Base-by-base conservation (phyloP, 1,140 invertebrate genomes). In the Phocides pigmalion region DNA sequence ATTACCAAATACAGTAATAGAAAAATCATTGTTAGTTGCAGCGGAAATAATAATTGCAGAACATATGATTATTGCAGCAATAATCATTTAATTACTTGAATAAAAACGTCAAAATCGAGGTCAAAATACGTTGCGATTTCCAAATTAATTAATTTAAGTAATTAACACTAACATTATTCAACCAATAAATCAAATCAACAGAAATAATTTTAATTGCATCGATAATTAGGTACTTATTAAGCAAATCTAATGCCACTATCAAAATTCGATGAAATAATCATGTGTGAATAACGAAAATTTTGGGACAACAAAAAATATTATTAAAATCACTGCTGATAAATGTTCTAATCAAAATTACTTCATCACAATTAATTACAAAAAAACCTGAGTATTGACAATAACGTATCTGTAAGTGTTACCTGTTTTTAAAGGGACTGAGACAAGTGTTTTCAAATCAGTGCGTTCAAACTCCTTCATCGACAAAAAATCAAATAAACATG, bases 171-270 rank as follows among this genome's bases (percentile, higher is more conserved):
- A n/a, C 3, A 46, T 39, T 4, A 42, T 56, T 39, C 3, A 54
- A 41, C 19, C 1, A 39, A 54, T 54, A 54, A 54, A 54, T 54
- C 37, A 54, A 41, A 12, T 54, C 51, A 41, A 25, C 51, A n/a
- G 41, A 41, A 15, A 41, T 39, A 5, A 0, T 39, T 11, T 0
- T 46, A 46, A 46, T 49, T 49, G 12, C 19, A 15, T 3, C 46
- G 12, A 12, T 46, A 25, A 49, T 49, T 28, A 17, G 2, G 0
- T 6, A 5, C 4, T 39, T 39, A n/a, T 14, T 1, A 28, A 14
- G 20, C 11, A n/a, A 49, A 49, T 49, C 6, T 25, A 49, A 14
- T 15, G 3, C 12, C 4, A 49, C 25, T 25, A 49, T 28, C 5
- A 8, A 12, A 4, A 32, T 11, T 11, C 28, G 28, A 11, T 32